Base-by-base conservation (phyloP, 30 jellyfish, hydroid and myxozoan genomes). In the Turritopsis dohrnii region DNA sequence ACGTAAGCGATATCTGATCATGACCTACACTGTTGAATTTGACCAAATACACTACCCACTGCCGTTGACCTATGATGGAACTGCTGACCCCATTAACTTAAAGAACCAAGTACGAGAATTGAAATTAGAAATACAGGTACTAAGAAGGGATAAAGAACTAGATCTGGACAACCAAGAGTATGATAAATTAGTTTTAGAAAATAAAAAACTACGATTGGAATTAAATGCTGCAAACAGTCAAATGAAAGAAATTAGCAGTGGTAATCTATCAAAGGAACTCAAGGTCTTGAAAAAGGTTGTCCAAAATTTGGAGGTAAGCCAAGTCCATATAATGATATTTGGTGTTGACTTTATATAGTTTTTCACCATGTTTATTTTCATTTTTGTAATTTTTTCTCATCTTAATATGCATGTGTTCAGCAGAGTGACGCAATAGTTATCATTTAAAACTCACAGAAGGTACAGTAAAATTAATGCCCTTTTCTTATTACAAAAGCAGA, bases 31-130 rank as follows among this genome's bases (percentile, higher is more conserved):
- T 52, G 97, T 87, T 25, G 97, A 92, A 75, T 92, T 92, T 85
- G 97, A 92, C 65, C 84, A 90, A 96, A 92, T 92, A 54, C 97
- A 87, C 66, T 92, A 92, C 73, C 97, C 97, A 4, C 66, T 92
- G 80, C 95, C 97, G 17, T 86, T 92, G 71, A 79, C 79, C 21
- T 85, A 84, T 80, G 72, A 74, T 71, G 97, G 97, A 25, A 87
- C 84, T 54, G 28, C 85, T 25, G 96, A 92, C 71, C 65, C 83
- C n/a, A 66, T 66, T 16, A 52, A 89, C 41, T 90, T 88, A 29
- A 84, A 84, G 65, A 87, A 87, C 19, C 91, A 92, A 76, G 80
- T 87, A 0, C 74, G 66, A 23, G 83, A 74, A 18, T 77, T 91
- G 54, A 87, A 80, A 75, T 54, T 29, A n/a, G 66, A 84, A 90